Conservation (phyloP, 2,113 vertebrate genomes). For the Mastomys natalensis region DNA sequence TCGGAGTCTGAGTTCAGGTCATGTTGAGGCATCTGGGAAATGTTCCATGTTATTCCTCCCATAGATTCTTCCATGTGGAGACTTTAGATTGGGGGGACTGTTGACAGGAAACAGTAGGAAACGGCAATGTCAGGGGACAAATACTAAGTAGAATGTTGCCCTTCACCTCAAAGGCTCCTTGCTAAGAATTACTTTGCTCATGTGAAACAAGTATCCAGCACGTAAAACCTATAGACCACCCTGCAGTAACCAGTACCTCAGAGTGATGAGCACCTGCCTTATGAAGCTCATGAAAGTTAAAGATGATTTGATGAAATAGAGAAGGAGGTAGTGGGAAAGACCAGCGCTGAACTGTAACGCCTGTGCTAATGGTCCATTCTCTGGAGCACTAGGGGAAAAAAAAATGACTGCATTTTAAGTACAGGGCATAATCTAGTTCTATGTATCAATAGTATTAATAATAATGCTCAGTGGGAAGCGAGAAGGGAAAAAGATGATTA, state of each 20-base stretch:
- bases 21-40: background rate
- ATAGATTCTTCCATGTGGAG: background rate
- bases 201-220: background rate
- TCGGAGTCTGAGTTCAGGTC: background rate
- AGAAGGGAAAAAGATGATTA: background rate
- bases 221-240: background rate
- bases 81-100: background rate
- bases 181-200: background rate
- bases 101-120: background rate
- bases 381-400: background rate
- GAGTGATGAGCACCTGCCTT: background rate
- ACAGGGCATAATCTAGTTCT: background rate
- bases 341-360: background rate
- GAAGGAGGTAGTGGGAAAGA: background rate
- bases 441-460: background rate
- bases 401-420: background rate
- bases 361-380: background rate
- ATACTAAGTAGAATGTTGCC: background rate
- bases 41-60: background rate
- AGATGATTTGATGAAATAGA: background rate
- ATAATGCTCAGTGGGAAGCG: too few species aligned
- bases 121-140: background rate
- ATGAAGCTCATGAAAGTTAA: background rate
- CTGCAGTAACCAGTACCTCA: accelerated
- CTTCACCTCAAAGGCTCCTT: background rate